A percentile compares a stretch with the other conserved stretches of the same genome.
Evolutionary conservation across 1,140 invertebrate genomes (phyloP).

Genomic region (Campoletis sonorensis): DNA sequence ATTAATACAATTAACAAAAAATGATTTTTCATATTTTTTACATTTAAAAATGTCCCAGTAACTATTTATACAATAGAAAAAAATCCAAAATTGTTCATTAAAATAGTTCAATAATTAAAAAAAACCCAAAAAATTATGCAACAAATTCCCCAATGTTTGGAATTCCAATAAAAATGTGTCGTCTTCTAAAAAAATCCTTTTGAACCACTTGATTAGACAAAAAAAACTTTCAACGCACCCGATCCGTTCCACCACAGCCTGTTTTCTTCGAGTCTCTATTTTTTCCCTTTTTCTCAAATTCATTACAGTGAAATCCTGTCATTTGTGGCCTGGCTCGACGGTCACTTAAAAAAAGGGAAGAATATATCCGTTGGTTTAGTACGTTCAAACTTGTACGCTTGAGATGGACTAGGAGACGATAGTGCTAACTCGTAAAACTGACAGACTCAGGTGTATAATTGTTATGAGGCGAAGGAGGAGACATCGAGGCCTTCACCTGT

Average conservation of each 20-base stretch:
- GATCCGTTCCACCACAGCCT: neutral
- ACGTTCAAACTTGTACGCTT: neutral
- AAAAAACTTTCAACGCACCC: too few relatives aligned
- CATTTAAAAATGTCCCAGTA: too few relatives aligned
- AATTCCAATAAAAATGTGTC: too few relatives aligned
- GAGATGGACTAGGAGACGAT: slow-evolving; percentile 44
- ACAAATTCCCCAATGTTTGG: too few relatives aligned
- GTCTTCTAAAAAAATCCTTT: too few relatives aligned
- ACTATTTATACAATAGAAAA: too few relatives aligned
- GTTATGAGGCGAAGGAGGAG: slow-evolving; percentile 25
- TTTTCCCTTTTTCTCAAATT: neutral
- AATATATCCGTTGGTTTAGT: neutral
- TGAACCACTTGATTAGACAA: too few relatives aligned
- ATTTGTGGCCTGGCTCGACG: neutral
- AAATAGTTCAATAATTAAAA: too few relatives aligned
- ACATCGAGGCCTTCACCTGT: slow-evolving; percentile 69
- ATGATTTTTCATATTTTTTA: too few relatives aligned
- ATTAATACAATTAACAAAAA: too few relatives aligned
- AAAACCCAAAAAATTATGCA: too few relatives aligned
- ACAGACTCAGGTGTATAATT: slow-evolving; percentile 59
- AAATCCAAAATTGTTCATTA: too few relatives aligned
- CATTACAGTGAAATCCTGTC: neutral
- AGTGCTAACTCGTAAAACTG: slow-evolving; percentile 68
- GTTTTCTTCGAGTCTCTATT: neutral
- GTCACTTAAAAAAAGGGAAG: neutral